Base-by-base conservation (phyloP, 2,888 invertebrate genomes). In the Drosophila cognata region DNA sequence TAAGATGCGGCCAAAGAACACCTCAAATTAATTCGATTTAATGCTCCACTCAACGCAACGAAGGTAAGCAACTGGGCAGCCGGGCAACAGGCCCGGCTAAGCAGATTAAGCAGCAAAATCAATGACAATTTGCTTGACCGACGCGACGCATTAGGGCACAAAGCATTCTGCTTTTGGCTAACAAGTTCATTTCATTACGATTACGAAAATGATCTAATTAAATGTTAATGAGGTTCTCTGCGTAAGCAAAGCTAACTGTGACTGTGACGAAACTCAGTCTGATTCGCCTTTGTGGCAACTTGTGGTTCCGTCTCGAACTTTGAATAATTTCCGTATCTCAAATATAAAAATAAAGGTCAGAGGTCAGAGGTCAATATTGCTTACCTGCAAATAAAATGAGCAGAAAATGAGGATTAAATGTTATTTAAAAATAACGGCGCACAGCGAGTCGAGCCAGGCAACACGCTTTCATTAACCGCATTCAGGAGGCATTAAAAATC, bases 1-100 rank as follows among this genome's bases (percentile, higher is more conserved):
- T 72, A 52, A 56, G 62, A 57, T 58, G 53, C 38, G 36, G 43
- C 50, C 43, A 53, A 36, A 46, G 57, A 52, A 71, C 71, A 74
- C 84, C 88, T 84, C 64, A 87, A 87, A 82, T 88, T 88, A 87
- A 87, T 89, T 88, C 87, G 81, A 89, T 89, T 89, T 87, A 82
- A 89, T 87, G 89, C 84, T 68, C 70, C 74, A 78, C 71, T 78
- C 79, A 73, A 71, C 73, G 61, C 46, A 46, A 52, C 41, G 25
- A 63, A 79, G 76, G 80, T 79, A 75, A 71, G 71, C 69, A 60
- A 66, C 57, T 72, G 43, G 18, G 18, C 57, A 66, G 46, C 55
- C 10, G 57, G 52, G 16, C 56, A 63, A 60, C 64, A 58, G 71
- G 64, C 75, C 67, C 41, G 71, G 64, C 73, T 71, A 80, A 73